Evolutionary conservation across 2,113 vertebrate species (phyloP).

Genomic region (Tragulus kanchil): DNA sequence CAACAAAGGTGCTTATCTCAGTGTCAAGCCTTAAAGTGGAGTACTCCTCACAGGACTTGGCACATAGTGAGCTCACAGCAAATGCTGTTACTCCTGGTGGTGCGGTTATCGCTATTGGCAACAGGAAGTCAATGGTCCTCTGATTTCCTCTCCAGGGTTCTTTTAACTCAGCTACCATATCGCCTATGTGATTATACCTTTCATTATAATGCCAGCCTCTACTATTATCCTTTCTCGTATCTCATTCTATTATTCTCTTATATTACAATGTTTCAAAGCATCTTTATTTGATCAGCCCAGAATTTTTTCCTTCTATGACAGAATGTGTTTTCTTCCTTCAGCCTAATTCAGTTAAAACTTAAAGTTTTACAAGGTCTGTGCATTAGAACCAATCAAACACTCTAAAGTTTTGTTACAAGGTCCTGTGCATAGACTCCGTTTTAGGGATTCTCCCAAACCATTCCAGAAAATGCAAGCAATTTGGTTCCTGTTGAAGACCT

Average conservation of each 20-base stretch:
- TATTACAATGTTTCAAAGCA: not conserved
- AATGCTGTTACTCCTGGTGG: not conserved
- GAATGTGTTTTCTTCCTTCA: not conserved
- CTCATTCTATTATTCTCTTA: not conserved
- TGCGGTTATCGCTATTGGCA: not conserved
- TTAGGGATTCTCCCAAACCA: not conserved
- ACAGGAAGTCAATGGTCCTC: not conserved
- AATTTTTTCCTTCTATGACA: not conserved
- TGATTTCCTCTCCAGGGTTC: not conserved
- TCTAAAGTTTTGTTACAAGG: too few species aligned
- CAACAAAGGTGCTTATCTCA: not conserved
- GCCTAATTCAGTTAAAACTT: conserved; percentile 79
- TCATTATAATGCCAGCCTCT: not conserved
- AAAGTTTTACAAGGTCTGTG: not conserved
- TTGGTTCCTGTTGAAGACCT: not conserved
- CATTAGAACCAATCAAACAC: conserved; percentile 79
- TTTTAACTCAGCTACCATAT: not conserved
- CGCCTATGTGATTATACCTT: not conserved
- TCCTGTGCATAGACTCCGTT: too few species aligned
- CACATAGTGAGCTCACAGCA: not conserved
- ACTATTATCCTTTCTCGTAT: not conserved
- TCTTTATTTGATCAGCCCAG: not conserved
- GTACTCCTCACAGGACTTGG: not conserved
- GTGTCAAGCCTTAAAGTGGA: not conserved
- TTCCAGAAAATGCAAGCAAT: not conserved